Percentiles rank a stretch among this genome's conserved stretches.
phyloP scores from a whole-genome alignment of 2,797 vertebrate genomes.

The Dromococcyx pavoninus region DNA sequence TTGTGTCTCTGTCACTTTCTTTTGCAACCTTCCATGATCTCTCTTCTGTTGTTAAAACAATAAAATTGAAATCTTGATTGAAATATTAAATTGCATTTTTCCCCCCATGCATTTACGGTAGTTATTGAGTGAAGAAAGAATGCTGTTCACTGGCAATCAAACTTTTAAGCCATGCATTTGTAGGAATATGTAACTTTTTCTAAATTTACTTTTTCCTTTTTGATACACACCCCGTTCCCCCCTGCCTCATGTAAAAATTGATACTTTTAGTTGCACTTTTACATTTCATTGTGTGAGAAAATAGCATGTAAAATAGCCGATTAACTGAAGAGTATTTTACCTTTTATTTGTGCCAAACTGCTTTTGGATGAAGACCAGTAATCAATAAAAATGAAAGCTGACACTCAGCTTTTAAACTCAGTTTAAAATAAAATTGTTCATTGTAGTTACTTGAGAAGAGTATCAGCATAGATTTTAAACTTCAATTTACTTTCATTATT shows the following conservation, averaged over 20 bases:
- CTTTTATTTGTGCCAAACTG: neutral
- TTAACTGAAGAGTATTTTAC: neutral
- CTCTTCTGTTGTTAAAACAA: neutral
- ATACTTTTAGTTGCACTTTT: neutral
- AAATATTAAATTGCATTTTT: neutral
- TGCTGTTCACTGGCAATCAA: neutral
- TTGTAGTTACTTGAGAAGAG: neutral
- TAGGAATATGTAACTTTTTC: neutral
- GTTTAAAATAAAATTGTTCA: neutral
- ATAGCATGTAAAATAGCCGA: accelerated
- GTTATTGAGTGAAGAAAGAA: neutral
- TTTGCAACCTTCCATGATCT: neutral
- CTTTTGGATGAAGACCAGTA: neutral
- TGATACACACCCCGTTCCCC: neutral
- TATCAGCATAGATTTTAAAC: neutral
- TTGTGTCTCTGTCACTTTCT: neutral
- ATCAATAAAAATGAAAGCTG: neutral
- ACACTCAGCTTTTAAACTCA: too few species aligned
- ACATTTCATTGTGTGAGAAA: neutral
- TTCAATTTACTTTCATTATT: neutral
- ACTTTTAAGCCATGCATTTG: neutral
- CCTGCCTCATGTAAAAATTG: too few species aligned
- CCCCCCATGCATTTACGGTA: neutral
- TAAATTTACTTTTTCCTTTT: neutral
- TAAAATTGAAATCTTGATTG: neutral